Evolutionary conservation across 2,113 vertebrate genomes (phyloP).

Genomic region (Danionella cerebrum): DNA sequence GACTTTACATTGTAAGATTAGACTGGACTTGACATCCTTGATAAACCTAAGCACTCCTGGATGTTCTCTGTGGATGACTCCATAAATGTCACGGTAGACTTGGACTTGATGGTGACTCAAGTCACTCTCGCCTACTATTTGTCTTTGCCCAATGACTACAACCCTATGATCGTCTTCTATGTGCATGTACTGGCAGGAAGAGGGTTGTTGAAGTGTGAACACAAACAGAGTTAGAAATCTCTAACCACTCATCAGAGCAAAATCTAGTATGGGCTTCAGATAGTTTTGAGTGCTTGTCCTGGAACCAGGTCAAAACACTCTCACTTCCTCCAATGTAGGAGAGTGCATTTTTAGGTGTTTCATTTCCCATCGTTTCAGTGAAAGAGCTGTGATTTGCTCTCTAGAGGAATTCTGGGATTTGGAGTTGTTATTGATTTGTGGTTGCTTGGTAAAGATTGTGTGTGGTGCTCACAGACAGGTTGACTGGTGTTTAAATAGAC

Average conservation of each 20-base stretch:
- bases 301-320: slow-evolving; percentile 25
- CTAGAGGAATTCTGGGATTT: slow-evolving; percentile 11
- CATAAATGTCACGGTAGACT: no score
- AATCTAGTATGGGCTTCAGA: neutral
- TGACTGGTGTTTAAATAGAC: slow-evolving; percentile 39
- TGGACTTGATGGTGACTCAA: no score
- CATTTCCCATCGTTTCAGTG: neutral
- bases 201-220: slow-evolving; percentile 9
- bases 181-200: neutral
- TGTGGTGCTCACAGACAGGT: slow-evolving; percentile 16
- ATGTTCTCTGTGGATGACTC: no score
- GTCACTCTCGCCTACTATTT: no score
- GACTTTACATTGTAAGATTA: no score
- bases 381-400: slow-evolving; percentile 7
- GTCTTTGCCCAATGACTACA: no score
- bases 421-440: slow-evolving; percentile 25
- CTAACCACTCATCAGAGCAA: neutral
- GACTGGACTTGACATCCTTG: no score
- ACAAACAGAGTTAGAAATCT: neutral
- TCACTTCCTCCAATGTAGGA: neutral
- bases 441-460: slow-evolving; percentile 32
- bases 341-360: slow-evolving; percentile 33
- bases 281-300: slow-evolving; percentile 22
- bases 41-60: no score
- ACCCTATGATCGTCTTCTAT: neutral